These are phyloP conservation scores for Battus philenor DNA, from an alignment of 1,140 invertebrate genomes.

Conservation along the genomic window DNA sequence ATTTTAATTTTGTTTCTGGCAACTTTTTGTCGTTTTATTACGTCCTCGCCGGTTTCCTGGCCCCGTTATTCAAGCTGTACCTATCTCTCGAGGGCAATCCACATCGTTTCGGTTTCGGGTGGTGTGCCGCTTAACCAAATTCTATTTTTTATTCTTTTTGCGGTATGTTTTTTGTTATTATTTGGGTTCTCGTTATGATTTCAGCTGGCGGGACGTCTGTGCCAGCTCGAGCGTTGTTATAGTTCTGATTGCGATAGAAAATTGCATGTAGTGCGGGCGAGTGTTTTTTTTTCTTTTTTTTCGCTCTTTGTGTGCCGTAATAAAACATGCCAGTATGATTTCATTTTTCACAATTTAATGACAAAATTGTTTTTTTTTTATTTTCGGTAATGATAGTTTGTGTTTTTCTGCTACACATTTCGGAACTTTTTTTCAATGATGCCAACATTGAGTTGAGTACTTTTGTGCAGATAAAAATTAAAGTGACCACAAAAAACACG, in stretches of 20 bases:
- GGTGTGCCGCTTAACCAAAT: conserved; percentile 54
- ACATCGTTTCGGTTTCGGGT: conserved; percentile 50
- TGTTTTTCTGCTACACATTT: conserved; percentile 1
- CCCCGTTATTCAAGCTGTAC: conserved; percentile 36
- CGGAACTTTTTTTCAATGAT: conserved; percentile 1
- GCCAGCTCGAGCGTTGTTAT: conserved; percentile 31
- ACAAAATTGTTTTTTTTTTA: conserved; percentile 6
- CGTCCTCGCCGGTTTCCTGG: conserved; percentile 38
- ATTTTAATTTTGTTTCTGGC: conserved; percentile 12
- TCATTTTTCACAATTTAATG: conserved; percentile 15
- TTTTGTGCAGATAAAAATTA: too few species aligned
- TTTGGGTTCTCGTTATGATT: conserved; percentile 42
- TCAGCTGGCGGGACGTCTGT: conserved; percentile 29
- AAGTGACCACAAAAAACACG: too few species aligned
- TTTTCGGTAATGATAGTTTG: conserved; percentile 8
- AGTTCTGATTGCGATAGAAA: conserved; percentile 30
- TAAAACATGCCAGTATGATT: conserved; percentile 17
- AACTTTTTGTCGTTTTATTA: conserved; percentile 23
- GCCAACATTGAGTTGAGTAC: too few species aligned
- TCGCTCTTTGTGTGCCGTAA: conserved; percentile 10
- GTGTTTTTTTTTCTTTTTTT: conserved; percentile 19
- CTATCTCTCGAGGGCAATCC: conserved; percentile 62
- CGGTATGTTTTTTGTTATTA: conserved; percentile 45
- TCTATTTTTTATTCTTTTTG: conserved; percentile 38
- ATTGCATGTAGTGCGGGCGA: conserved; percentile 27